These are phyloP conservation scores for Caenorhabditis imperialis DNA, from an alignment of 2,888 invertebrate species.

Conservation along the genomic window DNA sequence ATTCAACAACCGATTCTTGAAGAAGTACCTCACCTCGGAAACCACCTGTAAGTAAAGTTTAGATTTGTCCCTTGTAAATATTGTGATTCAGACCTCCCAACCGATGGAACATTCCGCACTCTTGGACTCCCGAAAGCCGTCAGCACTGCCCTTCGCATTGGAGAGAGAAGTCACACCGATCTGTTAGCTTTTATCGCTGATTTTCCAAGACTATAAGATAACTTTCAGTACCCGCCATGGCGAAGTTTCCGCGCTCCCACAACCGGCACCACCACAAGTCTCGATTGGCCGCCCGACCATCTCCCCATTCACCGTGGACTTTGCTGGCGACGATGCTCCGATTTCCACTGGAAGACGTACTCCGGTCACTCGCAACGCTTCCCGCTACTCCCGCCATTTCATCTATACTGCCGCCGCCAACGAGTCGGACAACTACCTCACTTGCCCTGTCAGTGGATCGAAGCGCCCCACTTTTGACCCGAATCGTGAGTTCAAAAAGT, in stretches of 20 bases:
- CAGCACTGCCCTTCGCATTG: constrained; percentile 55
- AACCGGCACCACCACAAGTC: constrained; percentile 31
- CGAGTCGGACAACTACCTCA: constrained; percentile 38
- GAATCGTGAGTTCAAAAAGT: constrained; percentile 22
- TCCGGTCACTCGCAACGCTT: constrained; percentile 26
- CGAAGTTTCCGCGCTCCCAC: constrained; percentile 25
- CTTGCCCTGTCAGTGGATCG: constrained; percentile 44
- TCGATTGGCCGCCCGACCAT: constrained; percentile 41
- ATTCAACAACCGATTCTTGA: constrained; percentile 20
- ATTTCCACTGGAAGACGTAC: constrained; percentile 52
- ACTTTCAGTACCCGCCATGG: constrained; percentile 32
- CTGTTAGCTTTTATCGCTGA: constrained; percentile 17
- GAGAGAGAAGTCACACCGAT: constrained; percentile 50
- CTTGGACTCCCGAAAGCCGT: constrained; percentile 55
- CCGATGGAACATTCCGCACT: constrained; percentile 49
- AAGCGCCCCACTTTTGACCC: constrained; percentile 52
- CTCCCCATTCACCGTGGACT: constrained; percentile 39
- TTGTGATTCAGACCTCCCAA: constrained; percentile 44
- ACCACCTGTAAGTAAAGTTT: constrained; percentile 21
- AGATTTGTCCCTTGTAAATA: not conserved
- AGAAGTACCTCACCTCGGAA: constrained; percentile 22
- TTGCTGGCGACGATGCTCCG: constrained; percentile 16
- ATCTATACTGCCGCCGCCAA: constrained; percentile 29
- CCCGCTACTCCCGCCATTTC: constrained; percentile 59
- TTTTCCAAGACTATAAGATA: not conserved